These are phyloP conservation scores for Oryctes rhinoceros DNA, from an alignment of 1,140 invertebrate species.

Conservation along the genomic window DNA sequence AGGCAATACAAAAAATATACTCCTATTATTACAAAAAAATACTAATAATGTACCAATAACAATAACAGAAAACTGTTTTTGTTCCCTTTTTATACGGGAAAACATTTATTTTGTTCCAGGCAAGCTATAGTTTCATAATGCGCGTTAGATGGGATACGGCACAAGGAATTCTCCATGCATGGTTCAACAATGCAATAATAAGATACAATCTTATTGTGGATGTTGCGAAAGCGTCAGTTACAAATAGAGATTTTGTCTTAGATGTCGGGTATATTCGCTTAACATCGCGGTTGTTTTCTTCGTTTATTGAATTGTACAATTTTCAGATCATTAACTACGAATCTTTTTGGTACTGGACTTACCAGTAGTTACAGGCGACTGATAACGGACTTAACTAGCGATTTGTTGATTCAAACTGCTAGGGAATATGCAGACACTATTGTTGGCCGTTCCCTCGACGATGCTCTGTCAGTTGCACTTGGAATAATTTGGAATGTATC, in stretches of 20 bases:
- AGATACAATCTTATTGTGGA: not conserved
- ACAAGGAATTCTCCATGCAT: not conserved
- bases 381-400: not conserved
- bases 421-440: not conserved
- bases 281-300: not conserved
- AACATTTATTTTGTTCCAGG: not conserved
- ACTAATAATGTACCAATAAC: no score
- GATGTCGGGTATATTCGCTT: not conserved
- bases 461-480: not conserved
- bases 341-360: not conserved
- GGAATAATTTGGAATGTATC: no score
- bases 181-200: not conserved
- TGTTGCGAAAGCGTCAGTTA: not conserved
- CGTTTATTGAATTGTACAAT: not conserved
- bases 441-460: not conserved
- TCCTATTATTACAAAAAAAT: no score
- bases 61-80: not conserved
- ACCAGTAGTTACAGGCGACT: not conserved
- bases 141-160: not conserved
- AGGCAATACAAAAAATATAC: no score
- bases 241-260: not conserved
- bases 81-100: not conserved
- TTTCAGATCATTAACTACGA: not conserved
- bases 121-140: not conserved
- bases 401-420: not conserved